These are phyloP conservation scores for Coenonympha arcania DNA, from an alignment of 2,888 invertebrate species.

Conservation along the genomic window DNA sequence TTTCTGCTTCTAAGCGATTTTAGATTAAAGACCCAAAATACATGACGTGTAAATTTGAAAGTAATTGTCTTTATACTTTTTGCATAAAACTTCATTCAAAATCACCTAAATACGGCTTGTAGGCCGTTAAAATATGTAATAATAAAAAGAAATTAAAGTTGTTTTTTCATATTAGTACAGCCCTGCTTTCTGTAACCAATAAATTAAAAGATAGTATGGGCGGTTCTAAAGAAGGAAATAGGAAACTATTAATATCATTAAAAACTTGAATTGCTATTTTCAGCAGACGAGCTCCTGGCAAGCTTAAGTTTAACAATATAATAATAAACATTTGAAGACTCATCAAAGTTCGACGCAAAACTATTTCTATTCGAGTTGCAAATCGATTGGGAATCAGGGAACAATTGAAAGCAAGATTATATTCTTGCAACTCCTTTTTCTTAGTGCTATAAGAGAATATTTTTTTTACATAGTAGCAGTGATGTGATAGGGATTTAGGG, in stretches of 20 bases:
- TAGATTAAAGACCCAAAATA: no score
- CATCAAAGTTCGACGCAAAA: constrained; percentile 16
- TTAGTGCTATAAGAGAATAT: no score
- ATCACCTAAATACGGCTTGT: no score
- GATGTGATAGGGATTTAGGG: no score
- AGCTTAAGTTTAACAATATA: constrained; percentile 30
- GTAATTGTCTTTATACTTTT: no score
- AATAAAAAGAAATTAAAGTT: no score
- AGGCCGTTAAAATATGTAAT: no score
- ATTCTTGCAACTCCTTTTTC: neutral
- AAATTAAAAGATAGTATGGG: neutral
- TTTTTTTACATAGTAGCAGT: neutral
- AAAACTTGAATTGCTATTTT: neutral
- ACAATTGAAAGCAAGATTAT: constrained; percentile 3
- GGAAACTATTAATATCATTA: neutral
- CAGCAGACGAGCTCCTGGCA: neutral
- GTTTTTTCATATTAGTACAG: no score
- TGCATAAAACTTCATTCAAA: no score
- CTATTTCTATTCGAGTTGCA: constrained; percentile 22
- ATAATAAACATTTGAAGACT: constrained; percentile 15
- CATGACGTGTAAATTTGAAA: no score
- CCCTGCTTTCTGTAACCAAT: neutral
- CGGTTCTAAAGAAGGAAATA: neutral
- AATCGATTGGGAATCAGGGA: constrained; percentile 28
- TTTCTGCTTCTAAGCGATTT: no score